phyloP scores from a whole-genome alignment of 2,113 vertebrate species.

The Ivindomyrus marchei region DNA sequence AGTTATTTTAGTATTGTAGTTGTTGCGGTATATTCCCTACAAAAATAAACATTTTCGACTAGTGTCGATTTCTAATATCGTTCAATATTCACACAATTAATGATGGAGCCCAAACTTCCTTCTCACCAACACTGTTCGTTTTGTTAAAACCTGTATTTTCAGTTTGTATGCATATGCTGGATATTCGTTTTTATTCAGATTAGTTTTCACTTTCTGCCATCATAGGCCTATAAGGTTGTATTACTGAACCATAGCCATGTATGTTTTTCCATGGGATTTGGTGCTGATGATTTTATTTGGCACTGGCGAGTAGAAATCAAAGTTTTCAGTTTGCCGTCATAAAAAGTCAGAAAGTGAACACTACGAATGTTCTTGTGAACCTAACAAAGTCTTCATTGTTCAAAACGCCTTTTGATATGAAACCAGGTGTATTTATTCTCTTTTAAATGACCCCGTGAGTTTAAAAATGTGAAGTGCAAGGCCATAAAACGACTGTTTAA shows the following conservation, averaged over 20 bases:
- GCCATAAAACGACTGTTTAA: neutral
- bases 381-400: neutral
- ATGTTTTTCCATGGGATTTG: conserved; percentile 8
- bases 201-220: neutral
- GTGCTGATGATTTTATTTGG: neutral
- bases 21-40: neutral
- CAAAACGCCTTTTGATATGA: neutral
- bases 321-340: neutral
- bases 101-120: neutral
- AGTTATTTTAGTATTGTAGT: neutral
- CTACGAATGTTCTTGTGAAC: neutral
- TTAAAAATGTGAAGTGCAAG: neutral
- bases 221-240: neutral
- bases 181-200: neutral
- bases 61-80: neutral
- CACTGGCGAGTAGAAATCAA: neutral
- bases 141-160: neutral
- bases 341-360: neutral
- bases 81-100: neutral
- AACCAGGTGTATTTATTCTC: neutral
- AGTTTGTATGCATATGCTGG: neutral
- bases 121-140: neutral
- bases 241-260: too few species aligned
- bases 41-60: neutral
- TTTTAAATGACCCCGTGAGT: neutral